phyloP scores from a whole-genome alignment of 1,140 invertebrate species.

The Drosophila tsacasi region DNA sequence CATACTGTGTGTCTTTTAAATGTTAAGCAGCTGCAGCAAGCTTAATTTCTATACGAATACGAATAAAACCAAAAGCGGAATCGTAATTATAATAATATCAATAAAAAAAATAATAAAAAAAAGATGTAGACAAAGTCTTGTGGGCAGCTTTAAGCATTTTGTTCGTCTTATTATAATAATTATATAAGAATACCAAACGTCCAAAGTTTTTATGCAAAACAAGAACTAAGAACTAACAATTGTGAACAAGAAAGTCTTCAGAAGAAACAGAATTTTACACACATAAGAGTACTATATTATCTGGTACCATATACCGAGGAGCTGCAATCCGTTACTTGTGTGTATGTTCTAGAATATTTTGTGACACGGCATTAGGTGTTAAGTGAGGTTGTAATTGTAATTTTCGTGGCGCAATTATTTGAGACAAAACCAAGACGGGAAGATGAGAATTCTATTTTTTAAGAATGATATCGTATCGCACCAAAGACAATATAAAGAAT shows the following conservation, averaged over 20 bases:
- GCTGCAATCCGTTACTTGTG: constrained; percentile 12
- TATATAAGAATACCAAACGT: constrained; percentile 76
- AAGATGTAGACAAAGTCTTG: constrained; percentile 71
- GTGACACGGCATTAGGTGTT: constrained; percentile 39
- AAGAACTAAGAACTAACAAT: constrained; percentile 71
- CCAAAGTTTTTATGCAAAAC: constrained; percentile 69
- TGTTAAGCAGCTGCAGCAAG: constrained; percentile 63
- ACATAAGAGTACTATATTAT: constrained; percentile 37
- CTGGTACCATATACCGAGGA: constrained; percentile 20
- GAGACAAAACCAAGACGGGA: constrained; percentile 18
- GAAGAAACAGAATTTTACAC: constrained; percentile 46
- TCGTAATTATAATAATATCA: constrained; percentile 27
- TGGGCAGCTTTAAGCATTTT: constrained; percentile 76
- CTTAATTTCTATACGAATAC: constrained; percentile 38
- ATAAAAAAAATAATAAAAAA: background rate
- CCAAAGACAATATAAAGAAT: background rate
- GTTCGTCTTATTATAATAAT: constrained; percentile 56
- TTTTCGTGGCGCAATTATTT: constrained; percentile 61
- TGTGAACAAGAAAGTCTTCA: constrained; percentile 82
- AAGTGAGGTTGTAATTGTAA: constrained; percentile 59
- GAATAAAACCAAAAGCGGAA: constrained; percentile 26
- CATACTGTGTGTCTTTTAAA: constrained; percentile 78
- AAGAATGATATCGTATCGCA: constrained; percentile 39
- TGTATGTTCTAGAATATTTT: constrained; percentile 37
- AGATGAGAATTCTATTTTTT: constrained; percentile 38